Evolutionary conservation across 2,797 vertebrate genomes (phyloP).

Genomic region (Pseudochromis fuscus): DNA sequence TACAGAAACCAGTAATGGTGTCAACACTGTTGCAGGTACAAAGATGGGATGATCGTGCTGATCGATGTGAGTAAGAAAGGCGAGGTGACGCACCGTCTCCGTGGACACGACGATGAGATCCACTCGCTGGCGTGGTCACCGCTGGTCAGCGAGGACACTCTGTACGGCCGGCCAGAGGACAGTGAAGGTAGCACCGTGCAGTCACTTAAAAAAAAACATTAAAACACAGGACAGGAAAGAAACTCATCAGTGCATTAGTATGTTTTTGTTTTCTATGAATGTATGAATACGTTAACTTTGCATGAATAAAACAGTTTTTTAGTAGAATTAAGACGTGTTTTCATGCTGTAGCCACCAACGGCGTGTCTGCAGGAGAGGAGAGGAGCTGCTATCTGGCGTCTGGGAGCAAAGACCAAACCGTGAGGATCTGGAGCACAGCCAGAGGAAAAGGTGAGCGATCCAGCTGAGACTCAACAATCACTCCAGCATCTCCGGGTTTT

Average conservation of each 20-base stretch:
- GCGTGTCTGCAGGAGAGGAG: slow-evolving; percentile 71
- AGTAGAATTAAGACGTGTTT: neutral
- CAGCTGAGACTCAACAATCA: no score
- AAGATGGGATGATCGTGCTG: slow-evolving; percentile 94
- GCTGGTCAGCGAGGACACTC: slow-evolving; percentile 80
- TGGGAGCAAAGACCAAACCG: slow-evolving; percentile 96
- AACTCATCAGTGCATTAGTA: no score
- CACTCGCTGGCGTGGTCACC: slow-evolving; percentile 95
- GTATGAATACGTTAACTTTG: no score
- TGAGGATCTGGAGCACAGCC: slow-evolving; percentile 93
- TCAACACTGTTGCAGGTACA: slow-evolving; percentile 86
- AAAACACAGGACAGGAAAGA: no score
- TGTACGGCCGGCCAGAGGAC: slow-evolving; percentile 78
- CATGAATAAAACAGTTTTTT: no score
- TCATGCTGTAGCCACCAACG: slow-evolving; percentile 64
- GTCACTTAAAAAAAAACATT: neutral
- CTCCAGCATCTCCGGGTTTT: no score
- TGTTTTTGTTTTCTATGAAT: no score
- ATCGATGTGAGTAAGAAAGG: slow-evolving; percentile 94
- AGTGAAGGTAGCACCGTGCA: slow-evolving; percentile 77
- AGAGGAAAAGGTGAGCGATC: slow-evolving; percentile 88
- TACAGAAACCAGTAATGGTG: neutral
- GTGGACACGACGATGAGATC: slow-evolving; percentile 97
- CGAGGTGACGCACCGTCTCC: slow-evolving; percentile 89
- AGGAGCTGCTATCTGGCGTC: slow-evolving; percentile 91